Evolutionary conservation across 2,797 vertebrate genomes (phyloP).

Genomic region (Xerus rutilus): DNA sequence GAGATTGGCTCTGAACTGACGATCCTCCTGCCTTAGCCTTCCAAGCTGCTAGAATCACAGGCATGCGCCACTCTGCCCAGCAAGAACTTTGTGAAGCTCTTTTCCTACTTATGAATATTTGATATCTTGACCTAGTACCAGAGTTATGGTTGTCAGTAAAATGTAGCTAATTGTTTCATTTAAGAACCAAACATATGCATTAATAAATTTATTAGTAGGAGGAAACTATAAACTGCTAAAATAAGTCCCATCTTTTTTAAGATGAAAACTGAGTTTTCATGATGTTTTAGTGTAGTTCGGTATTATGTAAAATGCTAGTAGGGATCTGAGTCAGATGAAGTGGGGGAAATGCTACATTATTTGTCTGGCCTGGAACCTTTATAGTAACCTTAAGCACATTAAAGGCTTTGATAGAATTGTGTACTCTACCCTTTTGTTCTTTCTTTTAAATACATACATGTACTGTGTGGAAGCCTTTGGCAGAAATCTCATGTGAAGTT

Average conservation of each 20-base stretch:
- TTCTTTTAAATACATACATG: not conserved
- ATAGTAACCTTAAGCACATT: not conserved
- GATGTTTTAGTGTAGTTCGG: not conserved
- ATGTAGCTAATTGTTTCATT: constrained; percentile 28
- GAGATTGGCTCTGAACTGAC: too few relatives aligned
- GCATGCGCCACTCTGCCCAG: too few relatives aligned
- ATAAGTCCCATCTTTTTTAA: not conserved
- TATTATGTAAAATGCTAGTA: constrained; percentile 27
- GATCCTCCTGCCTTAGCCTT: too few relatives aligned
- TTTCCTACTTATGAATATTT: not conserved
- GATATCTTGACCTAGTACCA: not conserved
- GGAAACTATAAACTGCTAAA: constrained; percentile 43
- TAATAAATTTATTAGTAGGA: not conserved
- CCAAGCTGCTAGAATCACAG: too few relatives aligned
- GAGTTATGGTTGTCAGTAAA: constrained; percentile 49
- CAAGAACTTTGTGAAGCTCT: constrained; percentile 31
- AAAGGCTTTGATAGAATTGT: not conserved
- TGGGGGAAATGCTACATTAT: not conserved
- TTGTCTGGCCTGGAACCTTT: not conserved
- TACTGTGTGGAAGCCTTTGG: not conserved
- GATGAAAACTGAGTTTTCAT: constrained; percentile 2
- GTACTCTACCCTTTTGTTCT: not conserved
- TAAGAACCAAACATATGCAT: constrained; percentile 39
- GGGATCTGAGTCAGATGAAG: not conserved
- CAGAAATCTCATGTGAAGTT: not conserved